These are phyloP conservation scores for Leptinotarsa tumamoca DNA, from an alignment of 2,888 invertebrate genomes.

Conservation along the genomic window DNA sequence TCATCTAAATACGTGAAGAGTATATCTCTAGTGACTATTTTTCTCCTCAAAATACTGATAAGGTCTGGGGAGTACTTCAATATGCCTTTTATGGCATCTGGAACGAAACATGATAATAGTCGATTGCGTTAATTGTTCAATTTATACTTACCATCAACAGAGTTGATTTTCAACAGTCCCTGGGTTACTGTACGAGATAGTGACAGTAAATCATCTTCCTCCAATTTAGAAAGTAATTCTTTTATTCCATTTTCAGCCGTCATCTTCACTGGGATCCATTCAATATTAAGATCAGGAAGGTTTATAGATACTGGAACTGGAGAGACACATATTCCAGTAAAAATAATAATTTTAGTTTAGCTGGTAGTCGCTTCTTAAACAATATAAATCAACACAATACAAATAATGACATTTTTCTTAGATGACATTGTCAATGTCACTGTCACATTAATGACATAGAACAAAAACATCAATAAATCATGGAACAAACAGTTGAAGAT, in stretches of 20 bases:
- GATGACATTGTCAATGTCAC: too few relatives aligned
- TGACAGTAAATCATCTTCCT: slow-evolving; percentile 54
- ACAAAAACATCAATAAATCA: too few relatives aligned
- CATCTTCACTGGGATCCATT: slow-evolving; percentile 13
- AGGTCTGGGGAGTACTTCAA: slow-evolving; percentile 67
- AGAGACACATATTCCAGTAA: not conserved
- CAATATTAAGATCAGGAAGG: not conserved
- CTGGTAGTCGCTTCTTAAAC: too few relatives aligned
- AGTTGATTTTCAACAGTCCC: slow-evolving; percentile 57
- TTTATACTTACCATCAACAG: slow-evolving; percentile 54
- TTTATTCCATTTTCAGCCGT: slow-evolving; percentile 32
- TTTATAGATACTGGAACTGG: not conserved
- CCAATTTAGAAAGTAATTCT: slow-evolving; percentile 51
- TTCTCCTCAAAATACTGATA: slow-evolving; percentile 68
- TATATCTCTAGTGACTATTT: slow-evolving; percentile 69
- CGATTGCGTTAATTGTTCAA: not conserved
- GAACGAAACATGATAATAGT: slow-evolving; percentile 44
- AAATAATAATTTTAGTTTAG: not conserved
- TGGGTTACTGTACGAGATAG: slow-evolving; percentile 61
- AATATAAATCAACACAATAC: too few relatives aligned
- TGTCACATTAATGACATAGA: too few relatives aligned
- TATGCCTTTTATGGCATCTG: slow-evolving; percentile 70
- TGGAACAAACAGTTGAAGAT: too few relatives aligned
- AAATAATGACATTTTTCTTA: too few relatives aligned
- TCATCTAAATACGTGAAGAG: slow-evolving; percentile 70